phyloP scores from a whole-genome alignment of 2,888 invertebrate genomes.

The Lacanobia wlatinum region DNA sequence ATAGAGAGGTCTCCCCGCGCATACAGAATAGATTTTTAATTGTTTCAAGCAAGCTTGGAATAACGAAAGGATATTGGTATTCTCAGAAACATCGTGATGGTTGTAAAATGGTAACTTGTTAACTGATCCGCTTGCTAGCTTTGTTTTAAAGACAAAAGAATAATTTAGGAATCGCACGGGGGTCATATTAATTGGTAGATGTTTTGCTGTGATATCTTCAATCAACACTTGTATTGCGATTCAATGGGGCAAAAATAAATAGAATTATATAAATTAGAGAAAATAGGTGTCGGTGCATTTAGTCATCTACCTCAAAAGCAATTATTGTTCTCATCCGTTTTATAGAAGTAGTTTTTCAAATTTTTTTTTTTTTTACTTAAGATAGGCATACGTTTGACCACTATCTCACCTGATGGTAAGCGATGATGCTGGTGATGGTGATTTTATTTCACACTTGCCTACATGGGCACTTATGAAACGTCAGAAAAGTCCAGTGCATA shows the following conservation, averaged over 20 bases:
- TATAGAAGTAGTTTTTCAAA: too few species aligned
- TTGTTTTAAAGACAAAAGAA: conserved; percentile 68
- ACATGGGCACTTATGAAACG: too few species aligned
- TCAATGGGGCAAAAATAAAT: conserved; percentile 10
- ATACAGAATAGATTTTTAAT: conserved; percentile 88
- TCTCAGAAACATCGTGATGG: conserved; percentile 75
- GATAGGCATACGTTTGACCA: too few species aligned
- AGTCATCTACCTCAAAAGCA: not conserved
- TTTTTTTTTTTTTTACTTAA: too few species aligned
- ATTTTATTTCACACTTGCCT: too few species aligned
- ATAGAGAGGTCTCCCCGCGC: conserved; percentile 76
- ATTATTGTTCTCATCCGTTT: not conserved
- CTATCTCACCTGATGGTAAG: too few species aligned
- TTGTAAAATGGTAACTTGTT: conserved; percentile 72
- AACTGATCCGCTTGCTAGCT: conserved; percentile 69
- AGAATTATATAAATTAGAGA: too few species aligned
- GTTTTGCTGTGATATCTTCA: conserved; percentile 43
- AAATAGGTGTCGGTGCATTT: not conserved
- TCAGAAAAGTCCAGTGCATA: too few species aligned
- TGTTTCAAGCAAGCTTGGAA: conserved; percentile 78
- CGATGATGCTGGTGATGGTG: too few species aligned
- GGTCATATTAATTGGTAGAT: conserved; percentile 57
- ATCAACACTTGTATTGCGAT: conserved; percentile 13
- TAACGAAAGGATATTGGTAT: conserved; percentile 82
- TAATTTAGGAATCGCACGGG: conserved; percentile 62